Percentiles rank a stretch among this genome's conserved stretches.
Evolutionary conservation across 2,113 vertebrate genomes (phyloP).

Genomic region (Typhlomys cinereus): DNA sequence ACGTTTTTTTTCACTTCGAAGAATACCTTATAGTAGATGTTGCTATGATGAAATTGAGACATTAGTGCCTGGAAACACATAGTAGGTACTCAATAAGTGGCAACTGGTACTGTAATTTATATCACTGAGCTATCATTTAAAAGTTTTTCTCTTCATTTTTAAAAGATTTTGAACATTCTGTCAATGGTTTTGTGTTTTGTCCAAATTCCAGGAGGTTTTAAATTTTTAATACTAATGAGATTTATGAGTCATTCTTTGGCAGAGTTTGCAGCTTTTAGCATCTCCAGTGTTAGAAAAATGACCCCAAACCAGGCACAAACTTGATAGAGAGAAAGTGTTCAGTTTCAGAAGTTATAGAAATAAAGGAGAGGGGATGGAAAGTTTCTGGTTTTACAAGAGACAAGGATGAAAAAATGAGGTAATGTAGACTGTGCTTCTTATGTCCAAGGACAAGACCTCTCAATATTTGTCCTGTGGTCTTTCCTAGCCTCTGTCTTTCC

Average conservation of each 20-base stretch:
- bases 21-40: not conserved
- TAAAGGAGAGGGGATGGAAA: not conserved
- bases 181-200: slow-evolving; percentile 54
- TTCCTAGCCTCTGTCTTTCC: not conserved
- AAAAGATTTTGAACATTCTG: slow-evolving; percentile 43
- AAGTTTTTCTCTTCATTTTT: slow-evolving; percentile 45
- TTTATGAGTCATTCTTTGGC: slow-evolving; percentile 56
- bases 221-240: slow-evolving; percentile 68
- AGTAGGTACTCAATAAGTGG: not conserved
- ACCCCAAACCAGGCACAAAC: slow-evolving; percentile 29
- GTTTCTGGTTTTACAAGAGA: not conserved
- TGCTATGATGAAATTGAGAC: not conserved
- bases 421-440: not conserved
- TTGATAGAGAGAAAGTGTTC: slow-evolving; percentile 37
- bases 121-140: not conserved
- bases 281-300: slow-evolving; percentile 53
- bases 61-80: not conserved
- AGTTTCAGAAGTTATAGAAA: slow-evolving; percentile 26
- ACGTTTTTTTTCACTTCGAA: not conserved
- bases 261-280: slow-evolving; percentile 15
- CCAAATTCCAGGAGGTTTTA: slow-evolving; percentile 50
- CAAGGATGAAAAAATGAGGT: not conserved
- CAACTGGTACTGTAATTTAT: not conserved
- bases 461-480: not conserved
- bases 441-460: not conserved